Percentiles rank a stretch among this genome's conserved stretches.
Evolutionary conservation across 2,797 vertebrate species (phyloP).

Genomic region (Sciurus carolinensis): DNA sequence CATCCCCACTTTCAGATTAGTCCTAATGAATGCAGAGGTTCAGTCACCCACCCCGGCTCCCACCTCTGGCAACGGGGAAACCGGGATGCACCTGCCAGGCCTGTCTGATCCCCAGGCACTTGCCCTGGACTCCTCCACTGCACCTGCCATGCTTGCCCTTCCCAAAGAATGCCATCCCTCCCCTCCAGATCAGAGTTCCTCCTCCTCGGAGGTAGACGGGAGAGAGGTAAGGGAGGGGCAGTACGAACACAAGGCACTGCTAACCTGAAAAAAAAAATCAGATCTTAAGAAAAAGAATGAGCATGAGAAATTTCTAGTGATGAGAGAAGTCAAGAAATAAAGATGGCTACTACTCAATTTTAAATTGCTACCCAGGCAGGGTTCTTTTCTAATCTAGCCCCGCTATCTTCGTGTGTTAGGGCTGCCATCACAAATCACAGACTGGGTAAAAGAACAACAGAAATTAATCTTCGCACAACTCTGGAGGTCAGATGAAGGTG

Average conservation of each 20-base stretch:
- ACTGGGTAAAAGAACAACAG: neutral
- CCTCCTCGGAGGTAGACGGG: neutral
- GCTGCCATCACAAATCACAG: neutral
- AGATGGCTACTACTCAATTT: neutral
- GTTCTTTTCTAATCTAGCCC: neutral
- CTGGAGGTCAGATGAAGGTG: neutral
- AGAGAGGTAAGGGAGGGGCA: neutral
- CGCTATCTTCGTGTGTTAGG: neutral
- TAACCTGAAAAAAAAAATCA: neutral
- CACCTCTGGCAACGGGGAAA: neutral
- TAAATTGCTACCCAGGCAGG: neutral
- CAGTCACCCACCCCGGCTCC: neutral
- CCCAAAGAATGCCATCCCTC: neutral
- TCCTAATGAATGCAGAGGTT: neutral
- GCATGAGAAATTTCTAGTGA: neutral
- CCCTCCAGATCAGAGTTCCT: neutral
- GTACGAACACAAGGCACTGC: neutral
- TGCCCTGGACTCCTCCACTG: no score
- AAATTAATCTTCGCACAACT: slow-evolving; percentile 11
- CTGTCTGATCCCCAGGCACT: neutral
- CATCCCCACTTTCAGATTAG: neutral
- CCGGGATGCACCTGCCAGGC: fast-evolving
- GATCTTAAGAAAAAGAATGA: neutral
- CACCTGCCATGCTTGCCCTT: fast-evolving
- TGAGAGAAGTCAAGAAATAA: neutral